These are phyloP conservation scores for Chloroceryle inda DNA, from an alignment of 2,797 vertebrate species.

Conservation along the genomic window DNA sequence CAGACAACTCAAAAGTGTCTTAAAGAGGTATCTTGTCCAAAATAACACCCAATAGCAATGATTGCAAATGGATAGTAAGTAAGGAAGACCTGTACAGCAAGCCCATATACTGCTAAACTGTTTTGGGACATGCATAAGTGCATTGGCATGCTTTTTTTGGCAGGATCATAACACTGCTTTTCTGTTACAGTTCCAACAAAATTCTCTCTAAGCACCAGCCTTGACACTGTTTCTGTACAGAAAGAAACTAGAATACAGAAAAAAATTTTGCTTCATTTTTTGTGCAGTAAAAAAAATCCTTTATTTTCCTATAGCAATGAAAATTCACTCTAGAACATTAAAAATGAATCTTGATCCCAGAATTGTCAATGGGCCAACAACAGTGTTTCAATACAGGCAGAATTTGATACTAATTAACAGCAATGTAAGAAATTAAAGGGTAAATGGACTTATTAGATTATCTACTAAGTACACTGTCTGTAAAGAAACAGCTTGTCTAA, in stretches of 20 bases:
- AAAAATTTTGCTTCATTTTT: no score
- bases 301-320: not conserved
- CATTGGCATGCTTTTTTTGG: not conserved
- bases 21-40: not conserved
- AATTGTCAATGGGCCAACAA: not conserved
- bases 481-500: conserved; percentile 46
- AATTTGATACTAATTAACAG: conserved; percentile 39
- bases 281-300: not conserved
- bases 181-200: not conserved
- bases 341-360: not conserved
- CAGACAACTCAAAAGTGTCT: not conserved
- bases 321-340: not conserved
- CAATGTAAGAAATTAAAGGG: conserved; percentile 32
- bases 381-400: not conserved
- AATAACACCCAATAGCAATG: not conserved
- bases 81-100: not conserved
- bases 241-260: not conserved
- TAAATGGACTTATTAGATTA: conserved; percentile 40
- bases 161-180: not conserved
- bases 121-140: not conserved
- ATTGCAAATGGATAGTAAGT: not conserved
- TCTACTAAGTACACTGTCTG: not conserved
- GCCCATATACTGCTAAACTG: not conserved
- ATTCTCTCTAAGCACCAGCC: not conserved
- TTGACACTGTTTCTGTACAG: not conserved